phyloP scores from a whole-genome alignment of 2,797 vertebrate genomes.

The Petrocephalus sullivani region DNA sequence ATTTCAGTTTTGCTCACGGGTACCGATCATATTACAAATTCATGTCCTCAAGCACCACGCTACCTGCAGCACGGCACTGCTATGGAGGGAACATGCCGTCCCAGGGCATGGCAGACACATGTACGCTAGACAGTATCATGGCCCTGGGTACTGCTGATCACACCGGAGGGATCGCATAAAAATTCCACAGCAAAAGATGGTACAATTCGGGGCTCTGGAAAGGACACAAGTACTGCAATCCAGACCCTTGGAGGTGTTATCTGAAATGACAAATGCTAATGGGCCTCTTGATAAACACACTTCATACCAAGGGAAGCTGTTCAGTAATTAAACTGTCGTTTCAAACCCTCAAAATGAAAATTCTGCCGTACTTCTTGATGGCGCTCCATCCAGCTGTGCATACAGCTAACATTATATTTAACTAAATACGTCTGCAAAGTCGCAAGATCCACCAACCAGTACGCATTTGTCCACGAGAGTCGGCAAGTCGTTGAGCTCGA shows the following conservation, averaged over 20 bases:
- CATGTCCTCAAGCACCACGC: background rate
- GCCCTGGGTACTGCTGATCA: background rate
- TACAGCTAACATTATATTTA: background rate
- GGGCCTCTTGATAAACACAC: background rate
- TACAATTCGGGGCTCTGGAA: background rate
- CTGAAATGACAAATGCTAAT: background rate
- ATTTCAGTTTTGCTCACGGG: background rate
- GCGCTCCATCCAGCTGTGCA: background rate
- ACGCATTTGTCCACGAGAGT: constrained; percentile 22
- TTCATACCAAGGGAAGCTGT: background rate
- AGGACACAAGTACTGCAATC: background rate
- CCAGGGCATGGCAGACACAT: background rate
- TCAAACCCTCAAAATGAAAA: background rate
- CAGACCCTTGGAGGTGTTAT: background rate
- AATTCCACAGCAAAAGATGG: background rate
- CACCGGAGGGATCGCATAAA: background rate
- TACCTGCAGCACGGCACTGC: background rate
- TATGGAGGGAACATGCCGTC: background rate
- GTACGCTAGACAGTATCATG: background rate
- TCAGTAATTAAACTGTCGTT: background rate
- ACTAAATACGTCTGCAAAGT: background rate
- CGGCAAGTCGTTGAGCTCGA: constrained; percentile 19
- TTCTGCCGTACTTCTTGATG: background rate
- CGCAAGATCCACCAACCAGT: constrained; percentile 12
- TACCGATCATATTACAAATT: background rate